Evolutionary conservation across 2,113 vertebrate genomes (phyloP).

Genomic region (Coreoperca whiteheadi): DNA sequence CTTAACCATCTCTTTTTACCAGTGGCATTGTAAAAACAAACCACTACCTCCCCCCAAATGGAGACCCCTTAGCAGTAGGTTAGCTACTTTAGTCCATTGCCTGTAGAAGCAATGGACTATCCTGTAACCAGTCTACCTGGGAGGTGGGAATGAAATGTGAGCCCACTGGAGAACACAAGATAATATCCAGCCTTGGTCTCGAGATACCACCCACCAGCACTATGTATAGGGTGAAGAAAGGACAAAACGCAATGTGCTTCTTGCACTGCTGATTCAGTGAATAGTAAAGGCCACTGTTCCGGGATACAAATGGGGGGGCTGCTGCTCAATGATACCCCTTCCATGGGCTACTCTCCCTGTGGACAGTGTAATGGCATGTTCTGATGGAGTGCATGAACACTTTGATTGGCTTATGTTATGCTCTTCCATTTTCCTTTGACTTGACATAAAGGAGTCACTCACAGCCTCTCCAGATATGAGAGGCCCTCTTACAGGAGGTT

Average conservation of each 20-base stretch:
- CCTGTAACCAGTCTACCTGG: not conserved
- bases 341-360: not conserved
- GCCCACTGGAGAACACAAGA: not conserved
- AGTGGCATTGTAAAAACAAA: constrained; percentile 8
- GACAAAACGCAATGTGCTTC: not conserved
- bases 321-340: not conserved
- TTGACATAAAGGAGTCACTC: not conserved
- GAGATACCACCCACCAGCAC: not conserved
- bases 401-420: constrained; percentile 1
- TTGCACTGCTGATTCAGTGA: not conserved
- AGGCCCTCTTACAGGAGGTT: not conserved
- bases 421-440: not conserved
- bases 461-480: constrained; percentile 3
- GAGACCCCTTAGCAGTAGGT: not conserved
- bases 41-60: not conserved
- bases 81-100: not conserved
- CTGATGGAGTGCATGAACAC: not conserved
- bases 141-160: not conserved
- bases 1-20: not conserved
- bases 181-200: not conserved
- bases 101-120: too few relatives aligned
- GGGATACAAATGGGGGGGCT: not conserved
- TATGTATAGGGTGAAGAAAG: not conserved
- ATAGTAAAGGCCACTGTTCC: not conserved
- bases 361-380: not conserved